Evolutionary conservation across 2,888 invertebrate genomes (phyloP).

Genomic region (Drosophila borborema): DNA sequence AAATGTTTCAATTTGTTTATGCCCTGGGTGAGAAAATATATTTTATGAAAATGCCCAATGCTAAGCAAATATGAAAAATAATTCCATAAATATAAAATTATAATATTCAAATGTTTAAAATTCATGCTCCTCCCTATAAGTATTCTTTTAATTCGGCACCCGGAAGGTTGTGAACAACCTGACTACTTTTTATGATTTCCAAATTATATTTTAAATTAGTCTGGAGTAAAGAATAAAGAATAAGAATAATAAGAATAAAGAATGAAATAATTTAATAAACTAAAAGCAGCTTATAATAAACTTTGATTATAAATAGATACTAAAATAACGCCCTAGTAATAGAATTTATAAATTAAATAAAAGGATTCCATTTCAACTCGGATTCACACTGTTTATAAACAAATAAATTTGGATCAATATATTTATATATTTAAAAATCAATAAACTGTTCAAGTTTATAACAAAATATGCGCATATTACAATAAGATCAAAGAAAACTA

Average conservation of each 20-base stretch:
- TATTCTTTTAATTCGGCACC: slow-evolving; percentile 20
- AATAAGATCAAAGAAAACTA: slow-evolving; percentile 45
- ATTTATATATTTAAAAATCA: slow-evolving; percentile 27
- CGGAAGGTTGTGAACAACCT: slow-evolving; percentile 11
- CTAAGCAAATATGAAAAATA: slow-evolving; percentile 38
- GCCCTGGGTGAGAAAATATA: slow-evolving; percentile 21
- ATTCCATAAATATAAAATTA: slow-evolving; percentile 29
- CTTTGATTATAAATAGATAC: slow-evolving; percentile 46
- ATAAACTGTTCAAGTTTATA: slow-evolving; percentile 37
- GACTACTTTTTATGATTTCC: slow-evolving; percentile 12
- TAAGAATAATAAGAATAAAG: slow-evolving; percentile 10
- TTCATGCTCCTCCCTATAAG: slow-evolving; percentile 27
- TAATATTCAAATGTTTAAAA: slow-evolving; percentile 19
- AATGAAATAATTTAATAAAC: slow-evolving; percentile 26
- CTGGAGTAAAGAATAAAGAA: slow-evolving; percentile 19
- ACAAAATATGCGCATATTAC: slow-evolving; percentile 57
- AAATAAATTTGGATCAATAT: slow-evolving; percentile 40
- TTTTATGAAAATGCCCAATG: slow-evolving; percentile 32
- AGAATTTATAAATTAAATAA: slow-evolving; percentile 44
- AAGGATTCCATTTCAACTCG: slow-evolving; percentile 1
- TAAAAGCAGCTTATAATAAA: slow-evolving; percentile 49
- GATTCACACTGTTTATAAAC: slow-evolving; percentile 43
- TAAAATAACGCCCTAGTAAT: slow-evolving; percentile 43
- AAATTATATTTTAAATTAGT: slow-evolving; percentile 44
- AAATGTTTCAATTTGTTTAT: slow-evolving; percentile 40